Base-by-base conservation (phyloP, 2,888 invertebrate species). In the Onthophagus sagittarius region DNA sequence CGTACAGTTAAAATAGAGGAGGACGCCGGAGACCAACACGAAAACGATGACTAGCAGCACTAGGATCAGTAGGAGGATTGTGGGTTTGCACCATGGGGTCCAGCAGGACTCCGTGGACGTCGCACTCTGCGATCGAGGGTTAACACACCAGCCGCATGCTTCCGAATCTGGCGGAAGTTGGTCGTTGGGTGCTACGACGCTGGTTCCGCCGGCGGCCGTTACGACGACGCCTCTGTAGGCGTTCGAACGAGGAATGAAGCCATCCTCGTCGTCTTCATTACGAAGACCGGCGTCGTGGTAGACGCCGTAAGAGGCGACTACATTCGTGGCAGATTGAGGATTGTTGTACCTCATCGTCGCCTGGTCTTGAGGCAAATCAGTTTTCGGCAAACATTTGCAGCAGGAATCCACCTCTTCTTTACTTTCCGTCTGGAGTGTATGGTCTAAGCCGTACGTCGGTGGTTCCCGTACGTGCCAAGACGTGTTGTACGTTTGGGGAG, bases 1-100 rank as follows among this genome's bases (percentile, higher is more conserved):
- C 89, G 86, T 85, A 90, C 90, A 89, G 83, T 89, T 89, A 79
- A 88, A 88, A 83, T 89, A 90, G 73, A 90, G 87, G 65, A 89
- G 85, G 72, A 89, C 87, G 71, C 89, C 89, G 77, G 89, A 89
- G 76, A 89, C 87, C 81, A 89, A 84, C 31, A 89, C 87, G 81
- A 89, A 89, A 75, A 89, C 85, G 75, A 89, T 86, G 76, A 89
- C 87, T 76, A 89, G 85, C 69, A 89, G 84, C 70, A 89, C 87
- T 76, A 89, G 84, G 39, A 89, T 85, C 39, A 89, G 85, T 70
- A 89, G 83, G 63, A 89, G 83, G 76, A 89, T 87, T 0, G 89
- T 88, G 2, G 89, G 89, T 78, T 88, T 85, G 82, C 89, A 89
- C 88, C 89, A 89, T 63, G 87, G 85, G 77, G 84, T 83, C 77